phyloP scores from a whole-genome alignment of 2,797 vertebrate species.

The Epinephelus malabaricus region DNA sequence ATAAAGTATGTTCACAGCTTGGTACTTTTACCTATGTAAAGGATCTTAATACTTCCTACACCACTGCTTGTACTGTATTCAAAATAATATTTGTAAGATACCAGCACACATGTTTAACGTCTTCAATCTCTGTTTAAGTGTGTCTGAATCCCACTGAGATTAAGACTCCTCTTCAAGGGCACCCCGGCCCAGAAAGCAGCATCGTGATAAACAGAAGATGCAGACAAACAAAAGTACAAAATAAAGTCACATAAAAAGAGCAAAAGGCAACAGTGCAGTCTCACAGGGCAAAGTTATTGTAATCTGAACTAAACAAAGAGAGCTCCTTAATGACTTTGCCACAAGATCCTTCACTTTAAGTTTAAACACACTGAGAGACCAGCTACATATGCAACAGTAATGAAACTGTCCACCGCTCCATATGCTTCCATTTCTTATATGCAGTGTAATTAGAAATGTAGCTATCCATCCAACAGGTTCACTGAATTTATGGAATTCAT shows the following conservation, averaged over 20 bases:
- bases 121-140: not conserved
- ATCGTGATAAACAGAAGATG: not conserved
- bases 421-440: not conserved
- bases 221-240: not conserved
- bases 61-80: not conserved
- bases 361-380: conserved; percentile 3
- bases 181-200: not conserved
- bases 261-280: conserved; percentile 11
- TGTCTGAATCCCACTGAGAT: conserved; percentile 3
- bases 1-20: no score
- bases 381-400: conserved; percentile 10
- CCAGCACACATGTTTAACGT: not conserved
- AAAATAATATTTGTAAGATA: not conserved
- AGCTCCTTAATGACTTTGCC: not conserved
- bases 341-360: conserved; percentile 2
- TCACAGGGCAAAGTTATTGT: not conserved
- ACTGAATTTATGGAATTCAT: conserved; percentile 38
- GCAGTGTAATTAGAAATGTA: conserved; percentile 29
- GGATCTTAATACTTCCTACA: no score
- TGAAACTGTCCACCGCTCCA: not conserved
- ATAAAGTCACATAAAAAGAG: conserved; percentile 5
- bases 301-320: conserved; percentile 12
- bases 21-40: no score
- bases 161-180: not conserved
- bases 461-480: conserved; percentile 16